phyloP scores from a whole-genome alignment of 2,113 vertebrate genomes.

The Cichladusa arquata region DNA sequence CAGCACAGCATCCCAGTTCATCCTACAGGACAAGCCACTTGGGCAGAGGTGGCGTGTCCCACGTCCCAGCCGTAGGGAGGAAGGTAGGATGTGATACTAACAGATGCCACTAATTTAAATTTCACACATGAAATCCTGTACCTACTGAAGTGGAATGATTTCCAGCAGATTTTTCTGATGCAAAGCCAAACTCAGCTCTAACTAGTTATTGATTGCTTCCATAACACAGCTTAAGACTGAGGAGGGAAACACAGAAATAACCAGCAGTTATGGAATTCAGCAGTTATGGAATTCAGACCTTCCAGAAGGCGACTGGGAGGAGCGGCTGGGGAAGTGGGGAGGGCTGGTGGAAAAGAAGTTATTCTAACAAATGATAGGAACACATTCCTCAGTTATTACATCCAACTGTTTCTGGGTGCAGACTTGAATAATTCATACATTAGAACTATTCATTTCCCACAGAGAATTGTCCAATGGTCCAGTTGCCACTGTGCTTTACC shows the following conservation, averaged over 20 bases:
- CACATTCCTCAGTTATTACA: background rate
- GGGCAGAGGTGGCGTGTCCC: background rate
- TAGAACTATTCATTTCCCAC: background rate
- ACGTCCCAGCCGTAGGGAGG: background rate
- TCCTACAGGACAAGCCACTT: background rate
- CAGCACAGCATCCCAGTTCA: background rate
- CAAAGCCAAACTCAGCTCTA: background rate
- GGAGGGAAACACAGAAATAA: background rate
- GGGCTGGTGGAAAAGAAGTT: background rate
- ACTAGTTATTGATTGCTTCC: background rate
- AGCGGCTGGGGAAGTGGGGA: rapidly evolving
- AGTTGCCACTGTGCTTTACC: background rate
- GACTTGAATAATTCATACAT: background rate
- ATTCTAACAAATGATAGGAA: background rate
- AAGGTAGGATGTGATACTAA: background rate
- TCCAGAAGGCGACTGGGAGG: background rate
- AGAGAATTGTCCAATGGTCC: background rate
- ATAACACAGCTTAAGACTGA: background rate
- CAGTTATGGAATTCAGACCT: background rate
- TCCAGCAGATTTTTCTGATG: background rate
- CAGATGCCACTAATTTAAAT: background rate
- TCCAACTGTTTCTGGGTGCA: background rate
- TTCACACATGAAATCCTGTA: background rate
- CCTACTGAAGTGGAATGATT: background rate
- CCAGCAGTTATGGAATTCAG: background rate